Conservation (phyloP, 2,888 invertebrate genomes). For the Ophion ventricosus region DNA sequence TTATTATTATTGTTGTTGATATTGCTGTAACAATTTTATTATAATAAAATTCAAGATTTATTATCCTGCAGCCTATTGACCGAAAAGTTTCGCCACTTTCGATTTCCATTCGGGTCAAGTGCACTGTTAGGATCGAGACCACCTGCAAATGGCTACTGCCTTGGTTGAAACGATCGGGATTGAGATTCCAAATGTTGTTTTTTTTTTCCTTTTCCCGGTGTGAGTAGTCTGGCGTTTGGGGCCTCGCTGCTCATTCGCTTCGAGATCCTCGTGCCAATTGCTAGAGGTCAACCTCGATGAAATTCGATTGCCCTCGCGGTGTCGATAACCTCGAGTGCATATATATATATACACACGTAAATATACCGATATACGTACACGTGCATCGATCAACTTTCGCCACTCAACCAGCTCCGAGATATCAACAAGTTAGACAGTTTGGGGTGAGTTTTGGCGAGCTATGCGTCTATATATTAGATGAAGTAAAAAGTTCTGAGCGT, state of each 20-base stretch:
- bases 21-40: no score
- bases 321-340: constrained; percentile 27
- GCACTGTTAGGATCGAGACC: no score
- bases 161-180: neutral
- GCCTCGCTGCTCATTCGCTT: constrained; percentile 15
- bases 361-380: constrained; percentile 29
- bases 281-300: constrained; percentile 35
- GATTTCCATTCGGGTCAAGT: no score
- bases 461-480: constrained; percentile 10
- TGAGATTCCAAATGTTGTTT: neutral
- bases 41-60: no score
- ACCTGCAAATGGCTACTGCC: neutral
- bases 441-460: constrained; percentile 35
- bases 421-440: constrained; percentile 42
- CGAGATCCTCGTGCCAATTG: constrained; percentile 42
- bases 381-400: constrained; percentile 30
- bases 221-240: neutral
- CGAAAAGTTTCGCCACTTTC: no score
- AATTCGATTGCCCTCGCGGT: constrained; percentile 46
- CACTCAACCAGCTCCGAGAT: constrained; percentile 6
- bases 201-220: neutral
- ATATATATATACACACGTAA: constrained; percentile 62
- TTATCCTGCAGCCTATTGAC: no score
- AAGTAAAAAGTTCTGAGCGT: no score
- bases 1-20: no score